A percentile compares a stretch with the other conserved stretches of the same genome.
Evolutionary conservation across 2,888 invertebrate species (phyloP).

Genomic region (Catotricha subobsoleta): DNA sequence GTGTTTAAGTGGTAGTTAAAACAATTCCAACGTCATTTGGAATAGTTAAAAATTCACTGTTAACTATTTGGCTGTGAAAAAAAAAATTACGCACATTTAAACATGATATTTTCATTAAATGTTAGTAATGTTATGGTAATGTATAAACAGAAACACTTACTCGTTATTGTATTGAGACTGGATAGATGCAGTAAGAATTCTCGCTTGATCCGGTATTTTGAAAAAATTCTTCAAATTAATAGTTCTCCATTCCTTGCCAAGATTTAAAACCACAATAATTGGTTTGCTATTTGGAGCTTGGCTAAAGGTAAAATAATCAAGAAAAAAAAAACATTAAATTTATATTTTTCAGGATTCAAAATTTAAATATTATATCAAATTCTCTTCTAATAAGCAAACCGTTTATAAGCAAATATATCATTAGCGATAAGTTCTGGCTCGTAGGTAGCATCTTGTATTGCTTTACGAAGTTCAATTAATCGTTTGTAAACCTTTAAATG

Average conservation of each 20-base stretch:
- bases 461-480: not conserved
- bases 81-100: no score
- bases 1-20: no score
- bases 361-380: not conserved
- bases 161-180: not conserved
- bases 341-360: not conserved
- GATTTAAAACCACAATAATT: not conserved
- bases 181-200: not conserved
- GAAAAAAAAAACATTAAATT: not conserved
- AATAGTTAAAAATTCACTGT: not conserved
- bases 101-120: not conserved
- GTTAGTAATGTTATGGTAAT: not conserved
- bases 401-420: slow-evolving; percentile 1
- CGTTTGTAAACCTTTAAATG: slow-evolving; percentile 44
- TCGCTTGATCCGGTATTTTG: not conserved
- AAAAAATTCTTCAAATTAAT: not conserved
- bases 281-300: not conserved
- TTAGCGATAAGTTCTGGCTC: not conserved
- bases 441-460: not conserved
- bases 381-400: not conserved
- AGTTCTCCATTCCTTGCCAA: not conserved
- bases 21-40: not conserved
- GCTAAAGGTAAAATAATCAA: not conserved
- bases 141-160: not conserved
- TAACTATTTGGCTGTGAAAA: not conserved